Base-by-base conservation (phyloP, 2,113 vertebrate genomes). In the Pelvicachromis taeniatus region DNA sequence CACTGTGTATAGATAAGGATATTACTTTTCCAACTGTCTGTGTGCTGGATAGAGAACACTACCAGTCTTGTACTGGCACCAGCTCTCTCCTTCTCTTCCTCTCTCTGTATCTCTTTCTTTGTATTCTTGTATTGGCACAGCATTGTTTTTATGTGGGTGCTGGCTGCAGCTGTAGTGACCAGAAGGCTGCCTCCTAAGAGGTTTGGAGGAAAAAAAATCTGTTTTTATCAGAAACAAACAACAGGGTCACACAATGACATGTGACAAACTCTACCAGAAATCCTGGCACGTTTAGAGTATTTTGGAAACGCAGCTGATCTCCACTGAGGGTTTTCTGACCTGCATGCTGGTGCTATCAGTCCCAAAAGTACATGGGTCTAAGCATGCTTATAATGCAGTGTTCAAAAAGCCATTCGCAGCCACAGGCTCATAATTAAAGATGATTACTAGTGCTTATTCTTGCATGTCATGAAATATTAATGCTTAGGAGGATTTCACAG, bases 111-210 rank as follows among this genome's bases (percentile, higher is more conserved):
- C 42, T 82, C 78, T 82, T 53, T 80, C 58, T 88, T 90, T 92
- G 68, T 91, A 75, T 91, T 86, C 85, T 75, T 78, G 53, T 84
- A 75, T 87, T 91, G 90, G 92, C 89, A 81, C 80, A 4, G 61
- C 77, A 77, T 87, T 88, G 80, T 84, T 91, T 91, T 91, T 79
- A 88, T 93, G 88, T 94, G 91, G 85, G 85, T 87, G 86, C 85
- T 89, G 86, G 91, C 84, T 95, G 92, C 95, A 95, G 94, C 94
- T 96, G 95, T 84, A 90, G 81, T 78, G 82, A 84, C 86, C 87
- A 91, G 87, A 92, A 93, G 89, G 93, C 90, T 82, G 82, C 45
- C 35, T 90, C 92, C 84, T 90, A 48, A 85, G 90, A 90, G 92
- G 68, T 78, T 82, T 59, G 10, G 59, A 13, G 9, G 11, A 35